Conservation (phyloP, 2,797 vertebrate genomes). For the Selene dorsalis region DNA sequence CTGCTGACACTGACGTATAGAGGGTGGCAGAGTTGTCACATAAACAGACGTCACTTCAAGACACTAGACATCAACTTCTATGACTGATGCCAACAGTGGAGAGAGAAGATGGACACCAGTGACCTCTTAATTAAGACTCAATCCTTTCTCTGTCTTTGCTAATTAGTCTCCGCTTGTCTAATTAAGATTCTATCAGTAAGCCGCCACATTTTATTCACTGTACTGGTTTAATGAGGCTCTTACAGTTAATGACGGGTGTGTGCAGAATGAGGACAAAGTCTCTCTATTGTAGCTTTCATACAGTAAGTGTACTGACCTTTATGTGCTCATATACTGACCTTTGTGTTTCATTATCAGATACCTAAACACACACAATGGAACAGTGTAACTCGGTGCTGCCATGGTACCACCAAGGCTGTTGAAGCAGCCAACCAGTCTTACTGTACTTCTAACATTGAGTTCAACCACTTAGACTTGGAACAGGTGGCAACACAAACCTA, state of each 20-base stretch:
- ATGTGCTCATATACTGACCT: constrained; percentile 25
- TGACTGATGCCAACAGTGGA: constrained; percentile 40
- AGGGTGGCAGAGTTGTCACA: constrained; percentile 9
- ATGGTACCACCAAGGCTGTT: not conserved
- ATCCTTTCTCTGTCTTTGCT: constrained; percentile 65
- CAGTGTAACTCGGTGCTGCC: not conserved
- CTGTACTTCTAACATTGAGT: not conserved
- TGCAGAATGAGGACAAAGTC: constrained; percentile 32
- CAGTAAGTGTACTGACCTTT: constrained; percentile 34
- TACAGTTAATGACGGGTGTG: constrained; percentile 10
- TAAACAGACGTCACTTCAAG: constrained; percentile 28
- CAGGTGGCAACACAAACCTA: not conserved
- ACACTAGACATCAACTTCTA: constrained; percentile 33
- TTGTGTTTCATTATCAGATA: constrained; percentile 28
- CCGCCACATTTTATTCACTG: constrained; percentile 53
- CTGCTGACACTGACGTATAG: not conserved
- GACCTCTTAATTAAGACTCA: constrained; percentile 75
- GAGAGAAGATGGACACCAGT: constrained; percentile 47
- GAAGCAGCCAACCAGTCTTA: not conserved
- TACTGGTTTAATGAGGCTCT: constrained; percentile 16
- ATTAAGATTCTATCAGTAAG: constrained; percentile 70
- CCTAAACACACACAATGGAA: not conserved
- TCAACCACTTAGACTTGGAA: not conserved
- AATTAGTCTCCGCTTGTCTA: constrained; percentile 74
- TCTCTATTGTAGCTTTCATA: constrained; percentile 13